Percentiles rank a stretch among this genome's conserved stretches.
These are phyloP conservation scores for Ctenoplectra terminalis DNA, from an alignment of 1,140 invertebrate species.

Conservation along the genomic window DNA sequence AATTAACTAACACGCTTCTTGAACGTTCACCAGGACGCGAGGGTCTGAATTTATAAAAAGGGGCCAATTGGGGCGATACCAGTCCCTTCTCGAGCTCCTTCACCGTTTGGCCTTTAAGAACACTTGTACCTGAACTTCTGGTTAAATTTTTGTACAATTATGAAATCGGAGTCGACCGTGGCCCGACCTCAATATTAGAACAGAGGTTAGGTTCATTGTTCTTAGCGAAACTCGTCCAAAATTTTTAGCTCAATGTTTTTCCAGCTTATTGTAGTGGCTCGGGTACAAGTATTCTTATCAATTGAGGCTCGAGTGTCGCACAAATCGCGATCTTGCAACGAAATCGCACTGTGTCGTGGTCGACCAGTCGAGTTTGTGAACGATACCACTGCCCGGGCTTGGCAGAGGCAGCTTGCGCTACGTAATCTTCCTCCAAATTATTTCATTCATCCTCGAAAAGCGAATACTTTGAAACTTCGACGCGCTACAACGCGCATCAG, in stretches of 20 bases:
- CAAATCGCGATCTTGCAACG: no score
- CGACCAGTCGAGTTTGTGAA: background rate
- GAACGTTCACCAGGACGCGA: background rate
- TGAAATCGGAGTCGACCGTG: no score
- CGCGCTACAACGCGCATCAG: constrained; percentile 52
- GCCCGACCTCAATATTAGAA: no score
- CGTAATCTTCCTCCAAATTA: no score
- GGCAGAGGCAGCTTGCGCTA: background rate
- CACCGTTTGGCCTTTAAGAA: background rate
- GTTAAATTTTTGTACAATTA: no score
- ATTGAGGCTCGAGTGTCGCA: background rate
- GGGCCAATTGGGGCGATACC: background rate
- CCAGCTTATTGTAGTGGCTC: background rate
- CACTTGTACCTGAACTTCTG: background rate
- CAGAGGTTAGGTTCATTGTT: no score
- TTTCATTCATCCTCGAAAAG: background rate
- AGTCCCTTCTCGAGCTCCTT: background rate
- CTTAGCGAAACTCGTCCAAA: no score
- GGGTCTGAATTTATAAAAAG: constrained; percentile 3
- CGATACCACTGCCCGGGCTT: no score
- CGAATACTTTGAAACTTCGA: constrained; percentile 33
- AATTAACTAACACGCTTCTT: background rate
- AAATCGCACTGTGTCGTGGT: background rate
- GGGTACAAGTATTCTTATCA: background rate
- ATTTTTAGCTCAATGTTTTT: no score